These are phyloP conservation scores for Sarcophaga carnaria DNA, from an alignment of 2,888 invertebrate genomes.

Conservation along the genomic window DNA sequence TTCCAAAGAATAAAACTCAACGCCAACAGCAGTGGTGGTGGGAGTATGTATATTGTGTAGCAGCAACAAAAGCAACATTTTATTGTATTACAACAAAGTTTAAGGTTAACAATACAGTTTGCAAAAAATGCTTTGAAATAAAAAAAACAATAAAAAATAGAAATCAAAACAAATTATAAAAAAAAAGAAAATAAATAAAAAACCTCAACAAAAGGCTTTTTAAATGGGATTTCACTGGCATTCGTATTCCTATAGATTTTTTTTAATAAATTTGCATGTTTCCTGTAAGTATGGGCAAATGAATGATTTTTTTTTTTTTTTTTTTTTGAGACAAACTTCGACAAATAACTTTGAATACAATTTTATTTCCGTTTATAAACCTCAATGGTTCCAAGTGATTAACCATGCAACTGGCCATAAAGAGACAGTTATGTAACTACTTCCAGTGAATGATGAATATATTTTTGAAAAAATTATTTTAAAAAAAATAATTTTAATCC, in stretches of 20 bases:
- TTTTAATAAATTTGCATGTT: slow-evolving; percentile 43
- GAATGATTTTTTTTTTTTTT: background rate
- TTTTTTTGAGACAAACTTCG: too few relatives aligned
- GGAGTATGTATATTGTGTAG: background rate
- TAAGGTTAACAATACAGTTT: slow-evolving; percentile 37
- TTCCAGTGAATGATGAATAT: too few relatives aligned
- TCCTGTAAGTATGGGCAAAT: background rate
- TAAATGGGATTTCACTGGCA: background rate
- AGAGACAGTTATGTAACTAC: too few relatives aligned
- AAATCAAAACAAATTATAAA: background rate
- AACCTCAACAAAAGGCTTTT: slow-evolving; percentile 3
- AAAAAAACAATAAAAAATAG: background rate
- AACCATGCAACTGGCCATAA: too few relatives aligned
- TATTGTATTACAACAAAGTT: slow-evolving; percentile 21
- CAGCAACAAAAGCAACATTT: background rate
- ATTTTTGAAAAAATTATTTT: too few relatives aligned
- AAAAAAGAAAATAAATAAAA: background rate
- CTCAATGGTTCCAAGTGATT: too few relatives aligned
- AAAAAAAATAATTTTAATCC: too few relatives aligned
- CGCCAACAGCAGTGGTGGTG: background rate
- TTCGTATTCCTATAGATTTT: slow-evolving; percentile 6
- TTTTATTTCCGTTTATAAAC: too few relatives aligned
- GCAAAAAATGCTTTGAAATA: background rate
- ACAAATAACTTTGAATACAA: too few relatives aligned
- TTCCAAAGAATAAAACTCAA: background rate